A percentile compares a stretch with the other conserved stretches of the same genome.
Conservation (phyloP, 2,888 invertebrate species). For the Epistrophella euchroma region DNA sequence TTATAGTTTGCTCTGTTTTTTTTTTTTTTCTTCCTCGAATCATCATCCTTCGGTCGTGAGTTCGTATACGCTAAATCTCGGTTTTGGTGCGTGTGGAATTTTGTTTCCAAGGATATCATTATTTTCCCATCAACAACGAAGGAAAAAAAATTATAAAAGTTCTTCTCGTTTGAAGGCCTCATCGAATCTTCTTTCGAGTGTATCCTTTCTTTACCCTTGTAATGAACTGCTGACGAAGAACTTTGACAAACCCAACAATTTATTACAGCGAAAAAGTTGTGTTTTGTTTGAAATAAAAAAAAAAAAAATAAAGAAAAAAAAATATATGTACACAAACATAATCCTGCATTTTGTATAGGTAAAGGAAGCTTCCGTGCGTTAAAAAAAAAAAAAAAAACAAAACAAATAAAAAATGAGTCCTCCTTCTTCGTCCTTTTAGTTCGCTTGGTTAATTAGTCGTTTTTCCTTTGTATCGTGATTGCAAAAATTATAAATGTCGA, state of each 20-base stretch:
- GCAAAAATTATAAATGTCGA: conserved; percentile 31
- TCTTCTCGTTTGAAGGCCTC: not conserved
- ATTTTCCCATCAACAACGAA: conserved; percentile 28
- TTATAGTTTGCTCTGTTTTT: not conserved
- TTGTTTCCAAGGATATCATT: conserved; percentile 54
- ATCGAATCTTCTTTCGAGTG: conserved; percentile 28
- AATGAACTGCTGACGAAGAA: conserved; percentile 48
- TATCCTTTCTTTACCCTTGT: conserved; percentile 19
- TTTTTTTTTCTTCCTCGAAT: not conserved
- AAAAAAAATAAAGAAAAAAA: conserved; percentile 12
- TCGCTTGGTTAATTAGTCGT: conserved; percentile 24
- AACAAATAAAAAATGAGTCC: not conserved
- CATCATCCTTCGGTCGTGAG: not conserved
- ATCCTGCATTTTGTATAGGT: not conserved
- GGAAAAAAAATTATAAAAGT: conserved; percentile 4
- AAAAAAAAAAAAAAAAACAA: not conserved
- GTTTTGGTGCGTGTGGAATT: conserved; percentile 34
- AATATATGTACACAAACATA: not conserved
- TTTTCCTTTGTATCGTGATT: conserved; percentile 2
- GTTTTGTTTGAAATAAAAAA: conserved; percentile 19
- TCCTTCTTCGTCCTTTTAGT: not conserved
- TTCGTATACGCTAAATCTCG: conserved; percentile 10
- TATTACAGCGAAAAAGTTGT: conserved; percentile 42
- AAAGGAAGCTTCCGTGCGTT: not conserved
- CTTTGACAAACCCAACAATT: conserved; percentile 54